Percentiles rank a stretch among this genome's conserved stretches.
These are phyloP conservation scores for Drosophila seclusa DNA, from an alignment of 2,888 invertebrate species.

Conservation along the genomic window DNA sequence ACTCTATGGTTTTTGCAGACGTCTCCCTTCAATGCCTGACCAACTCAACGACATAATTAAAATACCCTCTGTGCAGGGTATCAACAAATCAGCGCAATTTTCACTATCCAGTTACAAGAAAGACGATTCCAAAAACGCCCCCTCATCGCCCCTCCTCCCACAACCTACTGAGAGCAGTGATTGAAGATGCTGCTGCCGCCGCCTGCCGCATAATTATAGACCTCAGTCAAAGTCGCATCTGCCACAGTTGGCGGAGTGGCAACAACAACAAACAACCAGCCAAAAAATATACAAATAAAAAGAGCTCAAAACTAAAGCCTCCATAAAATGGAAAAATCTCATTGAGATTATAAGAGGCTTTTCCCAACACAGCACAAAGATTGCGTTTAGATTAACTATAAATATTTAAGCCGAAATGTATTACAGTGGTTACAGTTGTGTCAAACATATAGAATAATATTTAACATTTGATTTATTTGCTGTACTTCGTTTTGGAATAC, in stretches of 20 bases:
- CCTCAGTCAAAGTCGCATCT: slow-evolving; percentile 13
- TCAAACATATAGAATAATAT: not conserved
- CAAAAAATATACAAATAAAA: slow-evolving; percentile 20
- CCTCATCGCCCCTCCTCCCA: not conserved
- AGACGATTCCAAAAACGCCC: slow-evolving; percentile 9
- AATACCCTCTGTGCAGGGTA: not conserved
- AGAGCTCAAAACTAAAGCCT: slow-evolving; percentile 35
- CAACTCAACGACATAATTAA: not conserved
- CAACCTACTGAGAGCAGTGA: not conserved
- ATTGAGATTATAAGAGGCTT: slow-evolving; percentile 26
- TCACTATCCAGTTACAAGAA: slow-evolving; percentile 70
- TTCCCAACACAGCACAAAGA: slow-evolving; percentile 12
- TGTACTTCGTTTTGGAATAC: not conserved
- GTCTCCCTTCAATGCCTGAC: not conserved
- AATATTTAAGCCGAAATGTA: slow-evolving; percentile 8
- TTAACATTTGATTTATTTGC: not conserved
- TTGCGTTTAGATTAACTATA: slow-evolving; percentile 11
- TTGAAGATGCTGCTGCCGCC: slow-evolving; percentile 18
- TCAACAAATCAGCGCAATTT: slow-evolving; percentile 66
- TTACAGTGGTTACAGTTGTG: slow-evolving; percentile 4
- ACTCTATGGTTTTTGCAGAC: not conserved
- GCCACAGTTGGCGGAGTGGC: slow-evolving; percentile 30
- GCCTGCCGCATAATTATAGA: slow-evolving; percentile 54
- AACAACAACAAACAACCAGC: slow-evolving; percentile 20
- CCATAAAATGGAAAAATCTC: slow-evolving; percentile 14